A percentile compares a stretch with the other conserved stretches of the same genome.
phyloP scores from a whole-genome alignment of 2,888 invertebrate genomes.

The Acronicta aceris region DNA sequence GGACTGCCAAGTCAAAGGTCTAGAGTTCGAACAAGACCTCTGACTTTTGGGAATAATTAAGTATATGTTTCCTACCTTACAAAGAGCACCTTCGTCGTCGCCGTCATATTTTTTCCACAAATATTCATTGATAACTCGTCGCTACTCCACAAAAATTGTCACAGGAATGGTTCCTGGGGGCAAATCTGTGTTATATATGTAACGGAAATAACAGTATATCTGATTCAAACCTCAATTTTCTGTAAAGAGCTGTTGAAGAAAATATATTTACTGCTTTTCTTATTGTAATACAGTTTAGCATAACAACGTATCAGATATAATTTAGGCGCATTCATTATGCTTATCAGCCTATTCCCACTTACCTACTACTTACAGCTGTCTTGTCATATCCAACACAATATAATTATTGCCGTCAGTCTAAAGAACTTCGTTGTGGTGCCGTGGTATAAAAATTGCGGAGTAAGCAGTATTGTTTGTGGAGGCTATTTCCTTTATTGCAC shows the following conservation, averaged over 20 bases:
- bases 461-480: too few relatives aligned
- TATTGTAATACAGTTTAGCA: conserved; percentile 51
- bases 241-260: conserved; percentile 9
- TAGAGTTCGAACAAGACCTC: too few relatives aligned
- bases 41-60: too few relatives aligned
- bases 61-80: conserved; percentile 33
- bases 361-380: background rate
- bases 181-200: conserved; percentile 20
- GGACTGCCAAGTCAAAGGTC: too few relatives aligned
- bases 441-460: too few relatives aligned
- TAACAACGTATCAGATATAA: conserved; percentile 35
- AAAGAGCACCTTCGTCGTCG: conserved; percentile 8
- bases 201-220: conserved; percentile 40
- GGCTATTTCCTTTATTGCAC: too few relatives aligned
- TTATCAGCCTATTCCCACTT: background rate
- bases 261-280: conserved; percentile 24
- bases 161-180: conserved; percentile 10
- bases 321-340: background rate
- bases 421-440: too few relatives aligned
- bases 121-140: conserved; percentile 38
- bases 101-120: conserved; percentile 11
- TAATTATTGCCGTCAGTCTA: too few relatives aligned
- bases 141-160: conserved; percentile 1
- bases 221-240: conserved; percentile 33
- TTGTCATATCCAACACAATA: too few relatives aligned